Conservation (phyloP, 2,888 invertebrate genomes). For the Drosophila mercatorum region DNA sequence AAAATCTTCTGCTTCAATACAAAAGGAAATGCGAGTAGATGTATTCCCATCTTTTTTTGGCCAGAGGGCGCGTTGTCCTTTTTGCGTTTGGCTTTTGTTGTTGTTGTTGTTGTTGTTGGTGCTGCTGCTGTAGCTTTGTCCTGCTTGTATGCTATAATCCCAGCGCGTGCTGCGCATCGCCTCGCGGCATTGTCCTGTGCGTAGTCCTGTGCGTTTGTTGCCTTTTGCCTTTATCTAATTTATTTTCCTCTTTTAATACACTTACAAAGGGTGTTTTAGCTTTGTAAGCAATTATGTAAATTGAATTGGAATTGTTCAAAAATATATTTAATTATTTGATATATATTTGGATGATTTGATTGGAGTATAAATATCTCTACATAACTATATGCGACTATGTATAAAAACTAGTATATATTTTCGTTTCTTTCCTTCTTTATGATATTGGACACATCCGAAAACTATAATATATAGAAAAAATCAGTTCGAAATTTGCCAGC, state of each 20-base stretch:
- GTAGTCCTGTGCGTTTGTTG: constrained; percentile 53
- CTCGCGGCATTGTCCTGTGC: constrained; percentile 68
- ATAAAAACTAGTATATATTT: no score
- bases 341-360: neutral
- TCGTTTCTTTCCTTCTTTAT: no score
- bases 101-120: constrained; percentile 26
- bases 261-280: neutral
- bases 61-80: constrained; percentile 51
- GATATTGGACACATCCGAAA: no score
- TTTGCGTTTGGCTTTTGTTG: constrained; percentile 25
- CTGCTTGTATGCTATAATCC: constrained; percentile 62
- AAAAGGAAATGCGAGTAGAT: constrained; percentile 54
- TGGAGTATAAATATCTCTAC: neutral
- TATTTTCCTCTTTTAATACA: constrained; percentile 59
- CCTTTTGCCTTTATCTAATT: constrained; percentile 77
- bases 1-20: constrained; percentile 65
- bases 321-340: neutral
- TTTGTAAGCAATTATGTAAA: neutral
- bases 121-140: constrained; percentile 35
- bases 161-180: constrained; percentile 62
- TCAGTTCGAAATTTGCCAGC: no score
- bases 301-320: neutral
- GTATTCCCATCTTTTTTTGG: constrained; percentile 46
- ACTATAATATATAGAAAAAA: no score
- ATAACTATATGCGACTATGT: neutral